Conservation (phyloP, 2,113 vertebrate genomes). For the Paramormyrops kingsleyae region DNA sequence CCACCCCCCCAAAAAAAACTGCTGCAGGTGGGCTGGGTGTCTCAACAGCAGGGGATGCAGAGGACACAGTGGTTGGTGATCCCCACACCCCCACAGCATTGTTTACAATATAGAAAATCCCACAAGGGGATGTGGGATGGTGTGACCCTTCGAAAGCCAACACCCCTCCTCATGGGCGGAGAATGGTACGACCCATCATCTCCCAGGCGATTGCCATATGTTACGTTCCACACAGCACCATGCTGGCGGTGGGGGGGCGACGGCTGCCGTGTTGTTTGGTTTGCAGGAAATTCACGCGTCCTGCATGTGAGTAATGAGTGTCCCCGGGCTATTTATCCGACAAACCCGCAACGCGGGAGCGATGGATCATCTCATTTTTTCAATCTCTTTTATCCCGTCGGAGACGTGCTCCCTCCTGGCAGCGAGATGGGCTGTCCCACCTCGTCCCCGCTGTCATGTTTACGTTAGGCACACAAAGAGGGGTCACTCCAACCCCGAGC, state of each 20-base stretch:
- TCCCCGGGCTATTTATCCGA: constrained; percentile 10
- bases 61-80: background rate
- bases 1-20: background rate
- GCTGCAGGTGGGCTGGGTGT: background rate
- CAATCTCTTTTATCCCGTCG: background rate
- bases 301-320: constrained; percentile 8
- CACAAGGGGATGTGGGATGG: background rate
- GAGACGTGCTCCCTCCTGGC: constrained; percentile 17
- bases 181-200: constrained; percentile 5
- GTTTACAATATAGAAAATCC: background rate
- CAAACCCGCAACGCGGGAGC: background rate
- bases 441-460: constrained; percentile 4
- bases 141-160: background rate
- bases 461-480: background rate
- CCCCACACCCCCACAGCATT: background rate
- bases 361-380: constrained; percentile 13
- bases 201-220: constrained; percentile 31
- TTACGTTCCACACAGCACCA: constrained; percentile 7
- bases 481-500: constrained; percentile 21
- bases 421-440: background rate
- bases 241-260: background rate
- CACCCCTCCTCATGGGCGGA: background rate
- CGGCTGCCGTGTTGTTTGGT: constrained; percentile 11
- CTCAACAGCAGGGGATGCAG: background rate
- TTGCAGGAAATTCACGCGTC: constrained; percentile 19